Base-by-base conservation (phyloP, 37 sponge, comb jelly and placozoan species). In the Mnemiopsis leidyi region DNA sequence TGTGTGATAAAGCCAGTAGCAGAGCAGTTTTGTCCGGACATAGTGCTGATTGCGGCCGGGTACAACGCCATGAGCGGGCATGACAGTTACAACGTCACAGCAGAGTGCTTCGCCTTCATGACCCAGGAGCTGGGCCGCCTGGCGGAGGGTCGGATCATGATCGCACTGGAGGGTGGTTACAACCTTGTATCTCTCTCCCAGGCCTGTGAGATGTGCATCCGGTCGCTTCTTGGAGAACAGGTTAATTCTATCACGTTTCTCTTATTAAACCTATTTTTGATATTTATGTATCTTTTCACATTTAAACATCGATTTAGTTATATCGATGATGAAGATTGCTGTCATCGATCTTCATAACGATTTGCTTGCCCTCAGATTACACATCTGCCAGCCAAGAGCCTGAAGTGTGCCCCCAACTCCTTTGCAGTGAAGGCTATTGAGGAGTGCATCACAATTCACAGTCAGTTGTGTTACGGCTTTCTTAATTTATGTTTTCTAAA, bases 91-190 rank as follows among this genome's bases (percentile, higher is more conserved):
- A 94, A 90, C 35, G 96, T 97, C 40, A 92, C 97, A 0, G 96
- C 97, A 0, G 92, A 94, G 31, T 97, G 97, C 95, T 97, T 93
- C 85, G 96, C 94, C 33, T 94, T 94, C 90, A 93, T 97, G 79
- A 97, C 97, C 24, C 67, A 94, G 1, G 85, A 96, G 93, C 94
- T 97, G 76, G 96, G 96, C 95, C 93, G 76, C 34, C 94, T 95
- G n/a, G 94, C 95, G 0, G 93, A 93, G 92, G 96, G 97, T 24
- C 73, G 94, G 73, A 95, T 97, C 35, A 95, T 96, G 38, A 39
- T 97, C 77, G 97, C 97, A 1, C 92, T 97, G 94, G 97, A 97
- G 92, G 97, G 97, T 71, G 97, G 97, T 95, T 95, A 95, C 73
- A 96, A 97, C 94, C 83, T 97, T 38, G 93, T 94, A 83, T 93